A percentile compares a stretch with the other conserved stretches of the same genome.
Evolutionary conservation across 1,140 invertebrate genomes (phyloP).

Genomic region (Parapsyche elsis): DNA sequence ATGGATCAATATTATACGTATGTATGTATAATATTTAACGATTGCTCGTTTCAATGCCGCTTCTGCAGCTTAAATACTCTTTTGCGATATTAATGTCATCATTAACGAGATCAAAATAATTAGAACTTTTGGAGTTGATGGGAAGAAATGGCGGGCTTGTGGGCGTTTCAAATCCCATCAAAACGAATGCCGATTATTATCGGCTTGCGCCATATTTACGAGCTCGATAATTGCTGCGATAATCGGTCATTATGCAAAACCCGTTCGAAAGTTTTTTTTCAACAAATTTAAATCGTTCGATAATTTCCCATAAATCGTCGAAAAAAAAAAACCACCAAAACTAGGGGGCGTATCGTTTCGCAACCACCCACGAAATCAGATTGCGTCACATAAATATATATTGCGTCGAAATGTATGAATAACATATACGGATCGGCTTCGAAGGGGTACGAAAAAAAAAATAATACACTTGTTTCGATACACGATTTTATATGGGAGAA

Average conservation of each 20-base stretch:
- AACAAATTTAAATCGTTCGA: not conserved
- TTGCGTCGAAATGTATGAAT: not conserved
- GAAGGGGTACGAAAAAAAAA: not conserved
- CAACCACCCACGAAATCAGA: not conserved
- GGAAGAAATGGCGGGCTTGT: not conserved
- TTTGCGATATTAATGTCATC: constrained; percentile 34
- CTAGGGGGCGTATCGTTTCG: not conserved
- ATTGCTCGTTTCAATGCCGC: not conserved
- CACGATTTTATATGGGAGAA: constrained; percentile 7
- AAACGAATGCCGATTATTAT: constrained; percentile 38
- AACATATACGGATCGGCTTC: not conserved
- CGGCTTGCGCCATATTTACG: constrained; percentile 3
- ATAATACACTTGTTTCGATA: constrained; percentile 20
- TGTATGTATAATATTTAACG: not conserved
- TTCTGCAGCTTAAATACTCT: constrained; percentile 13
- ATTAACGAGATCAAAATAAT: constrained; percentile 14
- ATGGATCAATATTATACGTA: too few relatives aligned
- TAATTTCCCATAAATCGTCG: too few relatives aligned
- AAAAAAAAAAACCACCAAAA: not conserved
- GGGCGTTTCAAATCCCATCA: constrained; percentile 22
- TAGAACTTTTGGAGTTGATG: not conserved
- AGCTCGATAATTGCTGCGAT: constrained; percentile 31
- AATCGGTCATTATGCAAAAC: constrained; percentile 30
- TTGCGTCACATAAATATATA: constrained; percentile 19
- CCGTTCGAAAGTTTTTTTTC: constrained; percentile 5